Conservation (phyloP, 2,113 vertebrate genomes). For the Urocitellus parryii region DNA sequence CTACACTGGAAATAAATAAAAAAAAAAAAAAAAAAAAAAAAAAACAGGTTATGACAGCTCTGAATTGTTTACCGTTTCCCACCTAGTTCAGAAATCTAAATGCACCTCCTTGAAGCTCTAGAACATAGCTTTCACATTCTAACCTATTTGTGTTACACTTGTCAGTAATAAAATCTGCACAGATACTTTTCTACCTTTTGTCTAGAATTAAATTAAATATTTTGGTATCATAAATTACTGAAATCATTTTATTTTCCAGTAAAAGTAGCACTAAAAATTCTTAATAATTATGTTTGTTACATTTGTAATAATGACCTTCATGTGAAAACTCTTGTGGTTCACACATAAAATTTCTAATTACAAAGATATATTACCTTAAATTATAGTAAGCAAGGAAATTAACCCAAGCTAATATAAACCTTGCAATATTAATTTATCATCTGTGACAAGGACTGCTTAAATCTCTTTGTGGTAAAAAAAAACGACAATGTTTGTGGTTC, state of each 20-base stretch:
- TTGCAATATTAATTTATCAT: constrained; percentile 55
- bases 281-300: constrained; percentile 24
- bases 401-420: neutral
- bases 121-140: constrained; percentile 30
- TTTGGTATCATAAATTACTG: neutral
- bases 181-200: constrained; percentile 23
- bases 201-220: constrained; percentile 29
- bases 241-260: constrained; percentile 53
- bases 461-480: constrained; percentile 11
- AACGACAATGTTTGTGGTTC: neutral
- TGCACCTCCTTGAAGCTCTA: constrained; percentile 5
- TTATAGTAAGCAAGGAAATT: constrained; percentile 50
- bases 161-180: constrained; percentile 17
- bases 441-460: constrained; percentile 32
- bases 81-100: constrained; percentile 38
- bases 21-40: no score
- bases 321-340: constrained; percentile 7
- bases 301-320: neutral
- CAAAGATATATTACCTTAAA: constrained; percentile 32
- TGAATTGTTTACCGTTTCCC: constrained; percentile 8
- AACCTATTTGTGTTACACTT: constrained; percentile 24
- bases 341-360: constrained; percentile 48
- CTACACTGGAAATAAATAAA: constrained; percentile 14
- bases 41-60: neutral
- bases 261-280: constrained; percentile 16